Evolutionary conservation across 2,888 invertebrate genomes (phyloP).

Genomic region (Lepetodrilus schrolli): DNA sequence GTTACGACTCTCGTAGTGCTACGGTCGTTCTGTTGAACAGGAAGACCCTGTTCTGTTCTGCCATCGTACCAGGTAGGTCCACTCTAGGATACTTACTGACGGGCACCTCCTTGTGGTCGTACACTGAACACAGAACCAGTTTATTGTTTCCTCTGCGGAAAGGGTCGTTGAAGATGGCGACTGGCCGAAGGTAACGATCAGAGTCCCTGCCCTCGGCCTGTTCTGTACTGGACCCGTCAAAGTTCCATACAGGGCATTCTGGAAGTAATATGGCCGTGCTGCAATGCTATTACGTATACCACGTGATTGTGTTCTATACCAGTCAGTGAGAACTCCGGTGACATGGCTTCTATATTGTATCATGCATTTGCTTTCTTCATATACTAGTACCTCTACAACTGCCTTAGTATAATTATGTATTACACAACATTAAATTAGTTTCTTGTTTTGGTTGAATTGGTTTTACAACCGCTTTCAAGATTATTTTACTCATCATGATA

Average conservation of each 20-base stretch:
- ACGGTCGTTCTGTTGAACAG: too few relatives aligned
- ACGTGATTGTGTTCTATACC: too few relatives aligned
- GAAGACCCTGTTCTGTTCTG: too few relatives aligned
- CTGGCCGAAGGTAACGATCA: conserved; percentile 92
- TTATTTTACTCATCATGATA: neutral
- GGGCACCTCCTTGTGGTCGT: conserved; percentile 88
- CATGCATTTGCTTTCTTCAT: too few relatives aligned
- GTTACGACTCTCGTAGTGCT: too few relatives aligned
- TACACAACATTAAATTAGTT: neutral
- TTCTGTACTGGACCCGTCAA: conserved; percentile 76
- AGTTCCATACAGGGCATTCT: conserved; percentile 77
- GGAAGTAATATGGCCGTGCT: conserved; percentile 13
- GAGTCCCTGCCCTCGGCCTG: conserved; percentile 77
- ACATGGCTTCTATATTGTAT: too few relatives aligned
- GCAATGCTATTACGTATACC: too few relatives aligned
- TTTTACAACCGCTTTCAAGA: neutral
- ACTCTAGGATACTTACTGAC: conserved; percentile 79
- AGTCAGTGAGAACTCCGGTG: too few relatives aligned
- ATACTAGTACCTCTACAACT: too few relatives aligned
- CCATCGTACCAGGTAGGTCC: too few relatives aligned
- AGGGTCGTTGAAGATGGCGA: conserved; percentile 74
- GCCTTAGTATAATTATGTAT: neutral
- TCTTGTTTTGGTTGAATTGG: neutral
- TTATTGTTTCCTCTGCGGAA: conserved; percentile 88
- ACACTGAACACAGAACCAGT: conserved; percentile 91